phyloP scores from a whole-genome alignment of 2,888 invertebrate genomes.

The Rhogogaster chlorosoma region DNA sequence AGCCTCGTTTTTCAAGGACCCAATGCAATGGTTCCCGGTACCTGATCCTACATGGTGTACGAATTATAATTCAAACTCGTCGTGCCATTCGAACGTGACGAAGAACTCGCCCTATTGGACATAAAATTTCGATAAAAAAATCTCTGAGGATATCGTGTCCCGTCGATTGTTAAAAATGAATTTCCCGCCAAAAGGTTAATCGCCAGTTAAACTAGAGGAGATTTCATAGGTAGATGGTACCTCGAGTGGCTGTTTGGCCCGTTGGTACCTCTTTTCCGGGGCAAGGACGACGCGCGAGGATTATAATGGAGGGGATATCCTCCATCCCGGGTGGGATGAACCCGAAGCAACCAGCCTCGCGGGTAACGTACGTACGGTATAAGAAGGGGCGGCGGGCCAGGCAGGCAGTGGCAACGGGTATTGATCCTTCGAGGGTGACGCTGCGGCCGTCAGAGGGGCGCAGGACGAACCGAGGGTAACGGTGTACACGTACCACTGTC shows the following conservation, averaged over 20 bases:
- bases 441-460: conserved; percentile 47
- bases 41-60: background rate
- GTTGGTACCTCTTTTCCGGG: conserved; percentile 30
- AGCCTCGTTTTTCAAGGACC: background rate
- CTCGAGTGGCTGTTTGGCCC: background rate
- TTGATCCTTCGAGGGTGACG: conserved; percentile 69
- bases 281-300: conserved; percentile 10
- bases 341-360: conserved; percentile 5
- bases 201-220: background rate
- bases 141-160: background rate
- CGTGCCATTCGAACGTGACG: background rate
- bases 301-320: conserved; percentile 17
- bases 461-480: conserved; percentile 44
- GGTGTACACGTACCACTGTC: conserved; percentile 36
- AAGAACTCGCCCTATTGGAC: background rate
- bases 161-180: background rate
- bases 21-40: background rate
- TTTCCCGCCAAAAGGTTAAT: background rate
- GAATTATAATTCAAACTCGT: background rate
- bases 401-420: conserved; percentile 72
- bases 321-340: conserved; percentile 38
- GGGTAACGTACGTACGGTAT: conserved; percentile 45
- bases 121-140: background rate
- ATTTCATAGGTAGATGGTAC: background rate
- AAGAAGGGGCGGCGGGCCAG: conserved; percentile 49